These are phyloP conservation scores for Hecatera dysodea DNA, from an alignment of 2,888 invertebrate genomes.

Conservation along the genomic window DNA sequence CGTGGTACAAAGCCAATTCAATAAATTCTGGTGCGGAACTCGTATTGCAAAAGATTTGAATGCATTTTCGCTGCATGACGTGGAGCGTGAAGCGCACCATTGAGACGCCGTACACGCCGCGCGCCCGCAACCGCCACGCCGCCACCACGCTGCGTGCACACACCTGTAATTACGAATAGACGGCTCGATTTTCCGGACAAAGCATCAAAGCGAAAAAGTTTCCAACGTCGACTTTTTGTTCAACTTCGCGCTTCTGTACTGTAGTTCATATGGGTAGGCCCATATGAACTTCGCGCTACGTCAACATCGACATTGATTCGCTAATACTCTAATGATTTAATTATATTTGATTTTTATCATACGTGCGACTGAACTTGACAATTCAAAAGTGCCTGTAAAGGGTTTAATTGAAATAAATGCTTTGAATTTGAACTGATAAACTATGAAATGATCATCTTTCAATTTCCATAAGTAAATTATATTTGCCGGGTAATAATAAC, in stretches of 20 bases:
- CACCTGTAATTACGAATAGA: constrained; percentile 72
- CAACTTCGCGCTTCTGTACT: constrained; percentile 47
- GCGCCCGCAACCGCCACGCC: constrained; percentile 31
- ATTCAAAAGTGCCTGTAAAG: no score
- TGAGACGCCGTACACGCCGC: constrained; percentile 54
- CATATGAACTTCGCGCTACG: constrained; percentile 33
- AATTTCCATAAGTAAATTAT: constrained; percentile 51
- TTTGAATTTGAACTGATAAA: no score
- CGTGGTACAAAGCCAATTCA: constrained; percentile 84
- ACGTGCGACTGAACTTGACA: neutral
- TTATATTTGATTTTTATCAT: constrained; percentile 36
- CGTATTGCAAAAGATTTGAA: constrained; percentile 84
- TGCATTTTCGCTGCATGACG: constrained; percentile 82
- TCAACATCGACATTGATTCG: constrained; percentile 14
- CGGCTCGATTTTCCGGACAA: constrained; percentile 70
- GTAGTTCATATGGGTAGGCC: no score
- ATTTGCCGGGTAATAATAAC: constrained; percentile 46
- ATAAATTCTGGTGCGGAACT: constrained; percentile 81
- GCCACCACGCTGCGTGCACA: constrained; percentile 55
- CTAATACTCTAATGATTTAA: constrained; percentile 38
- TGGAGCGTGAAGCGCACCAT: constrained; percentile 52
- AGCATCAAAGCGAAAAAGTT: constrained; percentile 73
- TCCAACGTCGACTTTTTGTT: constrained; percentile 60
- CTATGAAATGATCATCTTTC: constrained; percentile 38
- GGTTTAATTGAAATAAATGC: no score